These are phyloP conservation scores for Drosophila ustulata DNA, from an alignment of 2,888 invertebrate genomes.

Conservation along the genomic window DNA sequence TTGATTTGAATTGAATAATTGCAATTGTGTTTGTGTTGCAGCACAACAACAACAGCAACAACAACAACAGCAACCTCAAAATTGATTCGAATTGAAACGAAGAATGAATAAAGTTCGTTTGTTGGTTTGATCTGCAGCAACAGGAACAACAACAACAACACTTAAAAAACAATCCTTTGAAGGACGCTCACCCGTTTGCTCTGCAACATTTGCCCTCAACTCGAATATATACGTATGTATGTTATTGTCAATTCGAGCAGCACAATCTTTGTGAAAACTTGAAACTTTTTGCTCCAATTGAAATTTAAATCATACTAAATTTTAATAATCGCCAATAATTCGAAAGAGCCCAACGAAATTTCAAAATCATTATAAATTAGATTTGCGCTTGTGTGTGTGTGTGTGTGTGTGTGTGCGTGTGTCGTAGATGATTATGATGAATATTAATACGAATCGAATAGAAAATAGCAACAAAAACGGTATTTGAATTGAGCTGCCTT, in stretches of 20 bases:
- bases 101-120: conserved; percentile 18
- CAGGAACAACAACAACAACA: too few relatives aligned
- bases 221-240: too few relatives aligned
- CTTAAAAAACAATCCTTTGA: too few relatives aligned
- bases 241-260: too few relatives aligned
- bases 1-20: conserved; percentile 84
- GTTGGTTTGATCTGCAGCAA: conserved; percentile 1
- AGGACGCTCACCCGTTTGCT: conserved; percentile 14
- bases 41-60: conserved; percentile 14
- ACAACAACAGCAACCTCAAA: conserved; percentile 13
- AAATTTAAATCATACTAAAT: conserved; percentile 70
- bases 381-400: conserved; percentile 4
- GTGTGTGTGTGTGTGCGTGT: conserved; percentile 19
- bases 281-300: conserved; percentile 66
- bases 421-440: conserved; percentile 41
- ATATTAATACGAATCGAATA: conserved; percentile 52
- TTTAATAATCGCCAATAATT: conserved; percentile 59
- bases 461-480: conserved; percentile 34
- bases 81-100: conserved; percentile 14
- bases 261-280: conserved; percentile 10
- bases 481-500: conserved; percentile 49
- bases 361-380: conserved; percentile 32
- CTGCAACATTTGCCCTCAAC: conserved; percentile 5
- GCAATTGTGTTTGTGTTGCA: conserved; percentile 67
- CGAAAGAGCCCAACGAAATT: conserved; percentile 43